Conservation (phyloP, 2,113 vertebrate genomes). For the Leptocoma aspasia region DNA sequence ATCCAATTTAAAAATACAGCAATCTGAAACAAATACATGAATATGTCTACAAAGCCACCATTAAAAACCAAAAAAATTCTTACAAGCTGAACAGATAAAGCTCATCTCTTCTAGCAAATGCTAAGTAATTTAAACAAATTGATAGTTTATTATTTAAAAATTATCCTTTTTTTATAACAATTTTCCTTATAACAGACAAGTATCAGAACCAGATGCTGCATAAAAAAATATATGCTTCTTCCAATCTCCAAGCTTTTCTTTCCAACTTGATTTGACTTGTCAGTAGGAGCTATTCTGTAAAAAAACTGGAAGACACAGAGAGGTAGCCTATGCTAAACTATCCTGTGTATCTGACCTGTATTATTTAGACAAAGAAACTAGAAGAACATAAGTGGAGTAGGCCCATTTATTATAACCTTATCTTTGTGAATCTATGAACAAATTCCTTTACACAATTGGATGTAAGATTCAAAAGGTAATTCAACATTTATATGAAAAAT, state of each 20-base stretch:
- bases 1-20: background rate
- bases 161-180: background rate
- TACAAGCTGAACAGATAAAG: background rate
- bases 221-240: background rate
- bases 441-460: background rate
- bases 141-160: background rate
- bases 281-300: background rate
- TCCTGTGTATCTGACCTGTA: background rate
- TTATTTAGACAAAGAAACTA: background rate
- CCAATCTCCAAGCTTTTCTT: background rate
- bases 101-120: background rate
- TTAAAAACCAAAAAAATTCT: background rate
- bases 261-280: background rate
- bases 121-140: background rate
- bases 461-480: background rate
- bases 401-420: background rate
- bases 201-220: background rate
- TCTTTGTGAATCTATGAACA: background rate
- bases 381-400: background rate
- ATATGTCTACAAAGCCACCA: background rate
- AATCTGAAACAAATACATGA: background rate
- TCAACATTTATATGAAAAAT: background rate
- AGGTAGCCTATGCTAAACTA: background rate
- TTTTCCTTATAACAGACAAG: background rate
- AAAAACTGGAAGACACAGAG: background rate